Evolutionary conservation across 2,888 invertebrate genomes (phyloP).

Genomic region (Cryptophagus acutangulus): DNA sequence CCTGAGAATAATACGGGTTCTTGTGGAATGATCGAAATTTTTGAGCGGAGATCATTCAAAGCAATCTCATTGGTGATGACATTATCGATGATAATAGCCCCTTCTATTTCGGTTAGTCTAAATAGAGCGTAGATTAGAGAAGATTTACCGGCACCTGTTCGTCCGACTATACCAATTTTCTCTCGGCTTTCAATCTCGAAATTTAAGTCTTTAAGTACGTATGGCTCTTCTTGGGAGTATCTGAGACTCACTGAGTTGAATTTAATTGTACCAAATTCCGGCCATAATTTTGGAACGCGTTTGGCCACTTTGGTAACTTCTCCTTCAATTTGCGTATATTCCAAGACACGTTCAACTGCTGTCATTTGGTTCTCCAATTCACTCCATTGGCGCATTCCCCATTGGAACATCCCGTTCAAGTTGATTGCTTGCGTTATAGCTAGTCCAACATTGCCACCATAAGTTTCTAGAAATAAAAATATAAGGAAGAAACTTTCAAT

Average conservation of each 20-base stretch:
- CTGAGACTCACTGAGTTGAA: slow-evolving; percentile 65
- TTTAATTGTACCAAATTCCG: slow-evolving; percentile 60
- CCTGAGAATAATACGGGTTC: slow-evolving; percentile 84
- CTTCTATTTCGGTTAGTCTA: slow-evolving; percentile 71
- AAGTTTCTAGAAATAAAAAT: too few species aligned
- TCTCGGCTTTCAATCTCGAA: slow-evolving; percentile 58
- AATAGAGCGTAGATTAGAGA: slow-evolving; percentile 73
- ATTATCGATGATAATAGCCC: slow-evolving; percentile 75
- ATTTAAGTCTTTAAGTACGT: slow-evolving; percentile 67
- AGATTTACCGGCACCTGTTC: slow-evolving; percentile 80
- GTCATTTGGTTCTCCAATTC: slow-evolving; percentile 84
- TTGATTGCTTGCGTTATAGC: slow-evolving; percentile 79
- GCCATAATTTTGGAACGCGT: slow-evolving; percentile 55
- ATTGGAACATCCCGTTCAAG: slow-evolving; percentile 63
- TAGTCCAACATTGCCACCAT: slow-evolving; percentile 70
- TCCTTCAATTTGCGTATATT: slow-evolving; percentile 68
- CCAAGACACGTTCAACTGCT: slow-evolving; percentile 79
- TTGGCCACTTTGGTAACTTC: slow-evolving; percentile 53
- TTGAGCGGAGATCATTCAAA: slow-evolving; percentile 67
- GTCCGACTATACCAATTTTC: slow-evolving; percentile 74
- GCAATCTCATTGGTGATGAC: slow-evolving; percentile 65
- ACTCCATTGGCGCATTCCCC: slow-evolving; percentile 75
- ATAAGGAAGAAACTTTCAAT: too few species aligned
- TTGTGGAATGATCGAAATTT: slow-evolving; percentile 80
- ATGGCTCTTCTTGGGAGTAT: slow-evolving; percentile 65